Base-by-base conservation (phyloP, 2,888 invertebrate species). In the Troides aeacus region DNA sequence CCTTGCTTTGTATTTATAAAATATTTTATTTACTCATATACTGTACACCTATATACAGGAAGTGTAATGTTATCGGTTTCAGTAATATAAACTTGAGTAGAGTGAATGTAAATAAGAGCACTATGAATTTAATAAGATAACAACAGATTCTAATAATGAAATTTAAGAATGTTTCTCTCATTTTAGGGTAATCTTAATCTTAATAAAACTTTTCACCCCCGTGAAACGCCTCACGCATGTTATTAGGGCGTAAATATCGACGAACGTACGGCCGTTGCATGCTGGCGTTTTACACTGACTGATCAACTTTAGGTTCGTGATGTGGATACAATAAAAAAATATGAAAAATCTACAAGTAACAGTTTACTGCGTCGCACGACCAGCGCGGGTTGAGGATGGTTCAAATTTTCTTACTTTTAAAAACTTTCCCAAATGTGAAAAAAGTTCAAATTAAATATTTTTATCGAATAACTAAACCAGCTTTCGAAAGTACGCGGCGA, bases 201-300 rank as follows among this genome's bases (percentile, higher is more conserved):
- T 39, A 10, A 39, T 1, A 53, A 53, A 53, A n/a, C 6, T 15
- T 3, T 53, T 62, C 91, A 92, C 92, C 92, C 76, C 91, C 91
- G 79, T 85, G 73, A 66, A 79, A 85, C 2, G 83, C 79, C 66
- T 90, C 88, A 62, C 81, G 79, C 90, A 91, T 90, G 75, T 85
- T 89, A 79, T 85, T 90, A 8, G 88, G 84, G 36, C 78, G 81
- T 71, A 92, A 78, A 77, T 84, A 84, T 50, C 87, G 85, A 18
- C 90, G 85, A 72, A 72, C 76, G 76, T 89, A 89, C 50, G 91
- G 91, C 46, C 90, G 84, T 78, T 90, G 90, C 92, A 92, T 92
- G 78, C 73, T 82, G 76, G 74, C 74, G 59, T 62, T 62, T 57
- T 57, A 42, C 24, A 73, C 69, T 70, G 72, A 79, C 81, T 77